Conservation (phyloP, 2,888 invertebrate species). For the Rhodophaea formosa region DNA sequence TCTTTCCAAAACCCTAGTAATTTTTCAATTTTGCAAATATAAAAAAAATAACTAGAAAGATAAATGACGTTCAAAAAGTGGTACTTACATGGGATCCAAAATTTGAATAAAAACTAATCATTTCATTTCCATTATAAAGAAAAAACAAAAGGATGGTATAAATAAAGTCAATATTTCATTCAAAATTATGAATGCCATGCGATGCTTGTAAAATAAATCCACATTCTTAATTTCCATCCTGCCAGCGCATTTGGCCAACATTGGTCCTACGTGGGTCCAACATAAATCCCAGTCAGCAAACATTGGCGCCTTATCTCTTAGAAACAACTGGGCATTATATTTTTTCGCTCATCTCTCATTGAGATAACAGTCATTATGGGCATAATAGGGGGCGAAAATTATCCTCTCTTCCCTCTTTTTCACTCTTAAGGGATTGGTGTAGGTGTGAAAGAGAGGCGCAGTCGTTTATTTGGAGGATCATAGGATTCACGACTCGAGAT, state of each 20-base stretch:
- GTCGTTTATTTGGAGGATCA: conserved; percentile 1
- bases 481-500: background rate
- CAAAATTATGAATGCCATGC: too few relatives aligned
- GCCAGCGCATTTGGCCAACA: background rate
- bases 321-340: conserved; percentile 20
- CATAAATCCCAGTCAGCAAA: background rate
- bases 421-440: background rate
- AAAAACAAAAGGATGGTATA: too few relatives aligned
- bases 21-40: too few relatives aligned
- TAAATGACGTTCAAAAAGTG: too few relatives aligned
- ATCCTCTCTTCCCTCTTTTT: conserved; percentile 21
- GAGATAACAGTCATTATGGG: conserved; percentile 30
- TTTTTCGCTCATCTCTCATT: conserved; percentile 27
- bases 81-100: too few relatives aligned
- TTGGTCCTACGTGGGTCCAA: background rate
- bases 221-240: too few relatives aligned
- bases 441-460: background rate
- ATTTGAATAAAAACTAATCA: too few relatives aligned
- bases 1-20: too few relatives aligned
- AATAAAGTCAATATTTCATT: too few relatives aligned
- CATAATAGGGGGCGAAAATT: conserved; percentile 31
- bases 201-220: too few relatives aligned
- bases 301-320: conserved; percentile 9
- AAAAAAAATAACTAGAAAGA: too few relatives aligned
- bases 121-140: too few relatives aligned